Evolutionary conservation across 2,113 vertebrate genomes (phyloP).

Genomic region (Salvelinus namaycush): DNA sequence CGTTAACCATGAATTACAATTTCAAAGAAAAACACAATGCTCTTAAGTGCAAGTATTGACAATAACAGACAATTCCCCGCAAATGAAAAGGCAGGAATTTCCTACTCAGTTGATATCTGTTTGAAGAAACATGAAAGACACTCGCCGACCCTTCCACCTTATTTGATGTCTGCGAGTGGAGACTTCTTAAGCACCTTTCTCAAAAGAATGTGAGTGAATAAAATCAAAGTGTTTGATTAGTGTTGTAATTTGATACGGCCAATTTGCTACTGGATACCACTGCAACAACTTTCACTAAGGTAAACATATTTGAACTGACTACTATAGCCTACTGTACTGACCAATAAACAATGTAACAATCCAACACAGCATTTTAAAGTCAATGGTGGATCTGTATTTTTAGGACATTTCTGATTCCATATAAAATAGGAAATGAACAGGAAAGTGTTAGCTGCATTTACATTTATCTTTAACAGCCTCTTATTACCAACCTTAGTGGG

Average conservation of each 20-base stretch:
- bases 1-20: constrained; percentile 60
- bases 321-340: not conserved
- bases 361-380: too few species aligned
- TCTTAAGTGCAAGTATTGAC: constrained; percentile 61
- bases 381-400: too few species aligned
- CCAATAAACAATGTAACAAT: too few species aligned
- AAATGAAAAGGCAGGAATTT: constrained; percentile 53
- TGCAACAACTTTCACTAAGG: constrained; percentile 13
- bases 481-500: too few species aligned
- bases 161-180: constrained; percentile 60
- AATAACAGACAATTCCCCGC: constrained; percentile 48
- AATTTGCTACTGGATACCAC: constrained; percentile 34
- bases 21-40: constrained; percentile 61
- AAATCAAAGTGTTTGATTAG: constrained; percentile 57
- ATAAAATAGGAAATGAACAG: too few species aligned
- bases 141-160: constrained; percentile 47
- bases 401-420: too few species aligned
- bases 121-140: constrained; percentile 66
- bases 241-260: constrained; percentile 46
- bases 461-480: too few species aligned
- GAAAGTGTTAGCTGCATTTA: too few species aligned
- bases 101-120: constrained; percentile 50
- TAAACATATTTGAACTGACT: constrained; percentile 36
- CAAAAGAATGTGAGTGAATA: constrained; percentile 40
- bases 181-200: constrained; percentile 48